A percentile compares a stretch with the other conserved stretches of the same genome.
These are phyloP conservation scores for Dolichomitus sp. DNA, from an alignment of 2,888 invertebrate species.

Conservation along the genomic window DNA sequence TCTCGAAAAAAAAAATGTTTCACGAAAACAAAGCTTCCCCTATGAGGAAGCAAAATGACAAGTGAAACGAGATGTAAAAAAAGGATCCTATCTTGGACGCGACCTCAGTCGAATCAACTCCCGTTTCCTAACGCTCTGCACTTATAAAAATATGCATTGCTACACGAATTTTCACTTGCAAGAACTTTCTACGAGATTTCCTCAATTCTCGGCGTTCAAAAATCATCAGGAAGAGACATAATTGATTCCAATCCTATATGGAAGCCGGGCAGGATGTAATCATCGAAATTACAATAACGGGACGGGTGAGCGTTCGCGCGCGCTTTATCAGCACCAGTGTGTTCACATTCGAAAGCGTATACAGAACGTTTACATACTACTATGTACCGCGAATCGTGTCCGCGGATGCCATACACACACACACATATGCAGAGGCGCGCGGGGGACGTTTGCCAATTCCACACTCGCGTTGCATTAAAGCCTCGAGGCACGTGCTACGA, in stretches of 20 bases:
- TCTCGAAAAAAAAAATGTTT: too few relatives aligned
- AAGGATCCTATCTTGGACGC: too few relatives aligned
- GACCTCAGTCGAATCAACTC: neutral
- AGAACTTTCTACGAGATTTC: constrained; percentile 10
- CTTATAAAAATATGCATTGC: neutral
- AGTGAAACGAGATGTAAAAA: too few relatives aligned
- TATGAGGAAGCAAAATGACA: too few relatives aligned
- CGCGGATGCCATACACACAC: constrained; percentile 13
- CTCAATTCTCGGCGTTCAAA: constrained; percentile 15
- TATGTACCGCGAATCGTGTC: constrained; percentile 43
- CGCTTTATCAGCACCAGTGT: constrained; percentile 20
- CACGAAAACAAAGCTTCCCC: too few relatives aligned
- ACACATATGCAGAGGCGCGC: constrained; percentile 9
- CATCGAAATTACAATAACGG: constrained; percentile 66
- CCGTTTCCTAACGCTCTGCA: neutral
- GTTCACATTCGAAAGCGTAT: constrained; percentile 14
- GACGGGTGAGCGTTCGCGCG: constrained; percentile 19
- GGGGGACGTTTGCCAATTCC: constrained; percentile 70
- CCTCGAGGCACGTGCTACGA: constrained; percentile 76
- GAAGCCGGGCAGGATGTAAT: constrained; percentile 47
- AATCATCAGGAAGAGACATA: constrained; percentile 35
- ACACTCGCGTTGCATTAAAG: constrained; percentile 70
- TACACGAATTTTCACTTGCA: neutral
- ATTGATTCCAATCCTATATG: constrained; percentile 35
- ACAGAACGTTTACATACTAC: constrained; percentile 25